A percentile compares a stretch with the other conserved stretches of the same genome.
These are phyloP conservation scores for Pangasius djambal DNA, from an alignment of 2,797 vertebrate species.

Conservation along the genomic window DNA sequence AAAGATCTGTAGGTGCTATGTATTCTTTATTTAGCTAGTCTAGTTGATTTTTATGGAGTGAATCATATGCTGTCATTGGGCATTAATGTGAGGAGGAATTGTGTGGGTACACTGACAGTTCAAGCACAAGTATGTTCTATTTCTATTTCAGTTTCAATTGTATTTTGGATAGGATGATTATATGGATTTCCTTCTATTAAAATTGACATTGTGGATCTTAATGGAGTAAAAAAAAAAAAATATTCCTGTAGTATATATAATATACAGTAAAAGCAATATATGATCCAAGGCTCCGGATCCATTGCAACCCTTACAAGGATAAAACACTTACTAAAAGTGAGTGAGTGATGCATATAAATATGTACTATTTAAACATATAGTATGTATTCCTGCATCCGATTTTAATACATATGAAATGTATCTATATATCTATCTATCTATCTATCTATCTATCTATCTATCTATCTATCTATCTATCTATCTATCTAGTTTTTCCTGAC, in stretches of 20 bases:
- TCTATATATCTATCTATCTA: background rate
- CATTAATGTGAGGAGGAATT: background rate
- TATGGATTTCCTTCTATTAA: background rate
- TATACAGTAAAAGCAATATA: too few species aligned
- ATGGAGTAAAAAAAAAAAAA: too few species aligned
- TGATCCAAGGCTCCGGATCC: background rate
- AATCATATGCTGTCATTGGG: background rate
- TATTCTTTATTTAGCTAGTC: background rate
- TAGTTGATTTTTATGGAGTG: background rate
- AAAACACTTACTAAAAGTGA: background rate
- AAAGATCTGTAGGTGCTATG: background rate
- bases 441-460: background rate
- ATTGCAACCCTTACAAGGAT: background rate
- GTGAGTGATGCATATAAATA: background rate
- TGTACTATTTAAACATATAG: background rate
- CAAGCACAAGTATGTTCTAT: too few species aligned
- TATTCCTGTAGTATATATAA: too few species aligned
- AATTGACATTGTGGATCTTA: background rate
- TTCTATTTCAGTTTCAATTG: too few species aligned
- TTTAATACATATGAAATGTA: background rate
- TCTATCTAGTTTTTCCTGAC: too few species aligned
- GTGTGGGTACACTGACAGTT: background rate
- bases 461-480: background rate
- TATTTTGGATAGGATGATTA: background rate
- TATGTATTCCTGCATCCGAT: background rate